Evolutionary conservation across 2,797 vertebrate genomes (phyloP), one percentile per base, ranked within the genome.

Genomic region (Craterocephalus amniculus): DNA sequence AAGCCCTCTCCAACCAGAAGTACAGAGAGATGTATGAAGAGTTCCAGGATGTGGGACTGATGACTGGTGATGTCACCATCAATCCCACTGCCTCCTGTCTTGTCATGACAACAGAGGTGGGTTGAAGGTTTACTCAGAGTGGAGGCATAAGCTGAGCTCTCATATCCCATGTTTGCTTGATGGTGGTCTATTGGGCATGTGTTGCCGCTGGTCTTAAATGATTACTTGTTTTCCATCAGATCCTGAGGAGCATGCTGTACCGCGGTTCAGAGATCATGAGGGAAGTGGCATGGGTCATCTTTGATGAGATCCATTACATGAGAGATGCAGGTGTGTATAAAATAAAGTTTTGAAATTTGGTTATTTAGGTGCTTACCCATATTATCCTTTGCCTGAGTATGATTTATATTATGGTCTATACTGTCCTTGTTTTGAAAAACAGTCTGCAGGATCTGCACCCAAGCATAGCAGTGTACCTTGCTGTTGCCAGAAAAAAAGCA

Each of bases 241-340:
- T 99, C 89, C 92, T 99, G 88, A 96, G 98, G 83, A 99, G 98
- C 88, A 99, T 99, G 98, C 89, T 99, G 22, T 99, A 99, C 88
- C 91, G 98, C 86, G 98, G 98, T 65, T 99, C 98, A n/a, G 98
- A 99, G 88, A 97, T 99, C 80, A 99, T 99, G 98, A 94, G 98
- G 78, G 98, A 99, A 86, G 97, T 99, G 2, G 97, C 96, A 0
- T 99, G 98, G 98, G 98, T 99, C 55, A 74, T 99, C 82, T 99
- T 99, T 92, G 98, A 99, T 81, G 98, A 99, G 94, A 99, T 99
- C 80, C 98, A 99, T 89, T 99, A 99, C 89, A 99, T 99, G 98
- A 97, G 98, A 92, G 98, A 99, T 85, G 85, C 96, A 81, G 98
- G 98, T 91, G 34, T 14, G 90, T 81, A 57, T 70, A 26, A 32